Evolutionary conservation across 2,888 invertebrate genomes (phyloP), one percentile per base, ranked within the genome.

Genomic region (Gymnosoma rotundatum): DNA sequence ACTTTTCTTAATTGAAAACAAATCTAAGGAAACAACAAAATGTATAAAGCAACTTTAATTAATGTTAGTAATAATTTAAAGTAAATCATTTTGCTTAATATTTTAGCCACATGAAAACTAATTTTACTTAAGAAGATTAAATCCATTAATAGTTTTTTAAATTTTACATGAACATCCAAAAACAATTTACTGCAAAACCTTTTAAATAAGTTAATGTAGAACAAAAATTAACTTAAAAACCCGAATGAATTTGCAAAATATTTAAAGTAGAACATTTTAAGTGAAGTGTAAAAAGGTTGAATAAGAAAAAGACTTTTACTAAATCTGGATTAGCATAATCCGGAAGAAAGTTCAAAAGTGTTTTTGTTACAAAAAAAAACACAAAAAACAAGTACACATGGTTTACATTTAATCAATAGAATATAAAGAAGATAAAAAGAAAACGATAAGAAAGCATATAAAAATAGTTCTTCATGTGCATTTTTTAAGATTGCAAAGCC

Each of bases 301-400:
- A 72, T 12, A 64, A 60, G 54, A 32, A 58, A 38, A 52, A 58
- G 64, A 60, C 50, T 66, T 63, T 60, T 74, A 52, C 48, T 79
- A 73, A 78, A 74, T 69, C 70, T 82, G 67, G 83, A 83, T 86
- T 86, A 86, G 82, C 85, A 86, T 86, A 85, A 86, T 83, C 78
- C 82, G 79, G 63, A 86, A 80, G 67, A 52, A 73, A 69, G 52
- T 70, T 75, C 10, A 64, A 36, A 66, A 63, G 76, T 54, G 8
- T 50, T n/a, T 72, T 66, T 54, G 48, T 75, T 50, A 67, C n/a
- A n/a, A n/a, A n/a, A n/a, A n/a, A n/a, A n/a, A n/a, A 48, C 4
- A 45, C n/a, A 78, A 56, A 52, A 67, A 64, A 60, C 38, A 74
- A 52, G 42, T 12, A 25, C 58, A 10, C 21, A 36, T n/a, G 16